A percentile compares a stretch with the other conserved stretches of the same genome.
Evolutionary conservation across 2,797 vertebrate species (phyloP).

Genomic region (Threskiornis aethiopicus): DNA sequence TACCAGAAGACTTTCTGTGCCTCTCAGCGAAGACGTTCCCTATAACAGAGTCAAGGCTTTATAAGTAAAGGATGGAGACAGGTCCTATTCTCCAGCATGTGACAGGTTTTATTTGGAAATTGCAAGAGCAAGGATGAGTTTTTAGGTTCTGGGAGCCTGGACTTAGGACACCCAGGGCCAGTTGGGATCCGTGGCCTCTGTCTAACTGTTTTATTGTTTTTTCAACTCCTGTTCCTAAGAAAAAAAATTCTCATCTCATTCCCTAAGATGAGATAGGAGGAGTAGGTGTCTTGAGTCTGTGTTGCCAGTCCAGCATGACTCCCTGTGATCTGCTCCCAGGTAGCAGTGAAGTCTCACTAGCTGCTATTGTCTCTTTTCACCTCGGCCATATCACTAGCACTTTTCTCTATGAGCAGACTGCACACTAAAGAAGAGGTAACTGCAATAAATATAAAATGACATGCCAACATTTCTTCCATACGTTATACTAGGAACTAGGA

Average conservation of each 20-base stretch:
- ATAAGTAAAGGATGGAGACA: background rate
- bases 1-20: background rate
- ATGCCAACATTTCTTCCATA: background rate
- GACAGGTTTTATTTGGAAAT: background rate
- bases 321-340: background rate
- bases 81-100: fast-evolving
- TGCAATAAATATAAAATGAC: background rate
- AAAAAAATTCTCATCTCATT: background rate
- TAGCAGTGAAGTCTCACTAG: background rate
- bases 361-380: background rate
- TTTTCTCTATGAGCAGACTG: background rate
- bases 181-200: background rate
- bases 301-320: background rate
- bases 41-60: background rate
- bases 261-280: background rate
- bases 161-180: background rate
- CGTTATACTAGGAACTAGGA: background rate
- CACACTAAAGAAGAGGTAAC: background rate
- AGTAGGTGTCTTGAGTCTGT: background rate
- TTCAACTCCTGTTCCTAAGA: background rate
- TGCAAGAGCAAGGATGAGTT: background rate
- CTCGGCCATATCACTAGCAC: background rate
- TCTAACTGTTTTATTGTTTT: background rate
- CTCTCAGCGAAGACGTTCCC: background rate
- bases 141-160: background rate